Conservation (phyloP, 2,113 vertebrate genomes). For the Neotoma lepida region DNA sequence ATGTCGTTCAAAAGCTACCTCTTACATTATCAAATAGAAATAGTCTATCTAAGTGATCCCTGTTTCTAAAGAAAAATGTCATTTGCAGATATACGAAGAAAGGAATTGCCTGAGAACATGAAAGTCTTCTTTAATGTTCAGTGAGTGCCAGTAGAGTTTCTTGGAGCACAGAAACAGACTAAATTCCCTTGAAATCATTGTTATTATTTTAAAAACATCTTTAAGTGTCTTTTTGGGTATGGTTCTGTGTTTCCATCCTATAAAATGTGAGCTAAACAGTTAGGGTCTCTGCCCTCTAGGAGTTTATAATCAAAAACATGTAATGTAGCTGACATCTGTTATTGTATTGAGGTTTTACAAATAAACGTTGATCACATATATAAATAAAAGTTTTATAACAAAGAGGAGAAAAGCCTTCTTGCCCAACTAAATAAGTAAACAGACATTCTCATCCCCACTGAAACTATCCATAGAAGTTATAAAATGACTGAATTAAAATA, state of each 20-base stretch:
- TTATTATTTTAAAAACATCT: constrained; percentile 55
- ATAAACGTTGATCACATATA: constrained; percentile 67
- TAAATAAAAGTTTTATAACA: constrained; percentile 68
- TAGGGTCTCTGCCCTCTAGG: constrained; percentile 56
- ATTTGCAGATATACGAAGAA: neutral
- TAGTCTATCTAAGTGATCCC: constrained; percentile 9
- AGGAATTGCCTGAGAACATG: constrained; percentile 31
- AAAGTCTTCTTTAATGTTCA: constrained; percentile 40
- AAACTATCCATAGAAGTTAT: constrained; percentile 41
- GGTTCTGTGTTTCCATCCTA: constrained; percentile 55
- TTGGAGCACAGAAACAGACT: neutral
- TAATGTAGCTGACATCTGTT: constrained; percentile 56
- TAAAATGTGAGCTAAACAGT: constrained; percentile 63
- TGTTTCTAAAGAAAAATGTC: constrained; percentile 33
- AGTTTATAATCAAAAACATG: constrained; percentile 72
- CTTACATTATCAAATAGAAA: constrained; percentile 28
- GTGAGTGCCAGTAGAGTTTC: neutral
- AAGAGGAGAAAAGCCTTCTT: constrained; percentile 65
- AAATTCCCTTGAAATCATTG: constrained; percentile 45
- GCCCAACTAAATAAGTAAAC: constrained; percentile 56
- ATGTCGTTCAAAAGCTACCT: constrained; percentile 4
- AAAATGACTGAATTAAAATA: constrained; percentile 61
- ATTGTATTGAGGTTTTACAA: constrained; percentile 63
- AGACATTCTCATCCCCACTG: constrained; percentile 37
- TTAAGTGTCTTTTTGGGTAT: constrained; percentile 70